Conservation (phyloP, 1,140 invertebrate species). For the Coenobita brevimanus region DNA sequence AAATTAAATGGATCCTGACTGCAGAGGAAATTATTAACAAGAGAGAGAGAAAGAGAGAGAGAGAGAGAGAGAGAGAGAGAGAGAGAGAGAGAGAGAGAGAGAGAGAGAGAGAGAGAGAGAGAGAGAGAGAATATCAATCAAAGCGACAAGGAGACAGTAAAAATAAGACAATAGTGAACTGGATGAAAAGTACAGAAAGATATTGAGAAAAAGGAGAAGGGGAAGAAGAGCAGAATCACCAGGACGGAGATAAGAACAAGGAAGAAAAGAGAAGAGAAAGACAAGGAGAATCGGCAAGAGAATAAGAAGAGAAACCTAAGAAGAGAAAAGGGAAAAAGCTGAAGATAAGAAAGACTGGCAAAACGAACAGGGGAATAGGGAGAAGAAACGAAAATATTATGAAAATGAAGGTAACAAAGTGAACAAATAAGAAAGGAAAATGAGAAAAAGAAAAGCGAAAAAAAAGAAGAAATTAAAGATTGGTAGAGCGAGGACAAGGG, state of each 20-base stretch:
- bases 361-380: background rate
- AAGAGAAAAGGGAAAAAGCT: background rate
- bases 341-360: background rate
- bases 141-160: background rate
- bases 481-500: background rate
- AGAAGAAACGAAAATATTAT: too few relatives aligned
- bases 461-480: background rate
- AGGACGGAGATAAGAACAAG: background rate
- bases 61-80: background rate
- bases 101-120: background rate
- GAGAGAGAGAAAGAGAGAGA: background rate
- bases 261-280: background rate
- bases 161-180: background rate
- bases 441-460: background rate
- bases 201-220: background rate
- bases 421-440: constrained; percentile 6
- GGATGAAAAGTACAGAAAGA: background rate
- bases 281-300: background rate
- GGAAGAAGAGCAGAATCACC: background rate
- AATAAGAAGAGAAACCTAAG: background rate
- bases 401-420: background rate
- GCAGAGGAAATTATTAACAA: background rate
- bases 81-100: background rate
- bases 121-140: too few relatives aligned
- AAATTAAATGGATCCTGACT: background rate